Conservation (phyloP, 92 coral and sea anemone genomes). For the Actinostola sp. region DNA sequence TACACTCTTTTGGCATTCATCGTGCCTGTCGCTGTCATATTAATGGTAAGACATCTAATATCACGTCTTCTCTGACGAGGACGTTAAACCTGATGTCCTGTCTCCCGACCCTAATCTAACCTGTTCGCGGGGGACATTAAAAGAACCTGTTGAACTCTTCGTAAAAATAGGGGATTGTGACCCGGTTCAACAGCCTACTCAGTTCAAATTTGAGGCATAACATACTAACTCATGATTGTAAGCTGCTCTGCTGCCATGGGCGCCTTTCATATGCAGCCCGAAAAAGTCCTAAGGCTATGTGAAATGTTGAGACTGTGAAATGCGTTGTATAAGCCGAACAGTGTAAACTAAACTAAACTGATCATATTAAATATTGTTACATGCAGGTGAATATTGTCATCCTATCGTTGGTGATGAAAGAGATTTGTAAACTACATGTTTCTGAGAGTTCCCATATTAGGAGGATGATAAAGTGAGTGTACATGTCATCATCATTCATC, state of each 20-base stretch:
- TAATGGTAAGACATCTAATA: slow-evolving; percentile 63
- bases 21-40: slow-evolving; percentile 69
- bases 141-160: not conserved
- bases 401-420: slow-evolving; percentile 75
- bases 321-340: too few relatives aligned
- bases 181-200: too few relatives aligned
- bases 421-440: slow-evolving; percentile 71
- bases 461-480: slow-evolving; percentile 53
- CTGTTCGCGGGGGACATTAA: not conserved
- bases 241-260: too few relatives aligned
- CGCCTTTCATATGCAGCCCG: too few relatives aligned
- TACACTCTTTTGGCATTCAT: slow-evolving; percentile 76
- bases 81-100: too few relatives aligned
- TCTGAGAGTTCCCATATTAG: slow-evolving; percentile 61
- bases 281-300: too few relatives aligned
- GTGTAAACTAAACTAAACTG: too few relatives aligned
- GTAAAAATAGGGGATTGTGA: too few relatives aligned
- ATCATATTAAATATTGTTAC: not conserved
- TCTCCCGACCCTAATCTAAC: not conserved
- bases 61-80: too few relatives aligned
- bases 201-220: too few relatives aligned
- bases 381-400: slow-evolving; percentile 71
- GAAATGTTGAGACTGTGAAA: too few relatives aligned
- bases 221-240: too few relatives aligned
- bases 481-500: not conserved